These are phyloP conservation scores for Monomorium pharaonis DNA, from an alignment of 1,140 invertebrate genomes.

Conservation along the genomic window DNA sequence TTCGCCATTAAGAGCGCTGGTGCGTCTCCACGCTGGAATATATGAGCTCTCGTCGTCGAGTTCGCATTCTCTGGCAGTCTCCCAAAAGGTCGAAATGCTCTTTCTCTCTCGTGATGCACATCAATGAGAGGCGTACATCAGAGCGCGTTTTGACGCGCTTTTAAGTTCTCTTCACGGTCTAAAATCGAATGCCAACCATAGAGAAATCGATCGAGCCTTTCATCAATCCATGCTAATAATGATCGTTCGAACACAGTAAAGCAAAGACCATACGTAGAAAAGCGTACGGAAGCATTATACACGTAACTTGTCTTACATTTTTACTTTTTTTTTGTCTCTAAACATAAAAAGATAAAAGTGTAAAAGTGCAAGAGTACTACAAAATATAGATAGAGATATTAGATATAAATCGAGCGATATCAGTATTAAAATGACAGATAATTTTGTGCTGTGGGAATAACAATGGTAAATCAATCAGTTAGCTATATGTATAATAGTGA, in stretches of 20 bases:
- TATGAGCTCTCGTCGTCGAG: background rate
- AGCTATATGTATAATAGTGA: background rate
- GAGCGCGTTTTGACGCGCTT: background rate
- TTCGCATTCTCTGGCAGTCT: slow-evolving; percentile 41
- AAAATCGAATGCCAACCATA: slow-evolving; percentile 1
- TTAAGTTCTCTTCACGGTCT: background rate
- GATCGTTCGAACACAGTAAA: background rate
- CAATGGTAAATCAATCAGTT: background rate
- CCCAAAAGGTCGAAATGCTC: slow-evolving; percentile 57
- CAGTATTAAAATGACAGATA: background rate
- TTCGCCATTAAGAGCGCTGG: slow-evolving; percentile 2
- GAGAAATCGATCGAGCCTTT: background rate
- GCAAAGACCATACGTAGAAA: background rate
- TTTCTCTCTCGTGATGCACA: slow-evolving; percentile 24
- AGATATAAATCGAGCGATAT: background rate
- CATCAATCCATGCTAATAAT: background rate
- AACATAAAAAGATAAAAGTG: background rate
- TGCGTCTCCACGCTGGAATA: background rate
- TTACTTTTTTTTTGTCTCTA: background rate
- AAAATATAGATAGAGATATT: too few relatives aligned
- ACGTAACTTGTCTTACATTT: background rate
- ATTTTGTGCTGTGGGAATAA: background rate
- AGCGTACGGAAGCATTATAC: background rate
- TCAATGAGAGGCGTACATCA: slow-evolving; percentile 28
- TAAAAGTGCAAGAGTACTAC: background rate